A percentile compares a stretch with the other conserved stretches of the same genome.
Conservation (phyloP, 2,113 vertebrate species). For the Diadophis punctatus region DNA sequence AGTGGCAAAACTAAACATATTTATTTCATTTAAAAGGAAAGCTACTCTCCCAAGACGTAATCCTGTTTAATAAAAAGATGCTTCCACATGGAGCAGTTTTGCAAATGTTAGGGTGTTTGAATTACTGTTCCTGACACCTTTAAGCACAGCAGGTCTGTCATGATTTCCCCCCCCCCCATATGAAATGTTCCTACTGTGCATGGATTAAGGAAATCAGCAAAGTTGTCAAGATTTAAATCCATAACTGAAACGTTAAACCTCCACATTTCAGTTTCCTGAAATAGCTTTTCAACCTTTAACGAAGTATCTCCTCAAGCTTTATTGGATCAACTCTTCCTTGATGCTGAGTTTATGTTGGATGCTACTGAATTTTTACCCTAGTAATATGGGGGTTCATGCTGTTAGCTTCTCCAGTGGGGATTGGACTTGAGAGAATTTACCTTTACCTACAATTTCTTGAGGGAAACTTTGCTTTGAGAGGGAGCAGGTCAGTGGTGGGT, state of each 20-base stretch:
- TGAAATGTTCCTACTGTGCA: not conserved
- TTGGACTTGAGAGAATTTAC: not conserved
- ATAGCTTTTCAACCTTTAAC: not conserved
- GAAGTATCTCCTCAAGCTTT: not conserved
- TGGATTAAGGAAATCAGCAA: not conserved
- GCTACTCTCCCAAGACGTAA: not conserved
- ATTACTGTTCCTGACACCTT: not conserved
- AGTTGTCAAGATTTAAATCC: not conserved
- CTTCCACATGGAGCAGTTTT: not conserved
- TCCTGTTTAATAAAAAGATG: slow-evolving; percentile 5
- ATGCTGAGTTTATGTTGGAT: not conserved
- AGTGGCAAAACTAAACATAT: slow-evolving; percentile 1
- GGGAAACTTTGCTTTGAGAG: not conserved
- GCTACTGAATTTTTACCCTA: not conserved
- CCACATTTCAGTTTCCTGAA: not conserved
- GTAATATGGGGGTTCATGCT: not conserved
- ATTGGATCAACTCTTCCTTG: not conserved
- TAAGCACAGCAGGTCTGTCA: not conserved
- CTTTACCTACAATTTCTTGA: not conserved
- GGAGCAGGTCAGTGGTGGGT: no score
- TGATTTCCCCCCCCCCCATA: not conserved
- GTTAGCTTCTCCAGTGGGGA: not conserved
- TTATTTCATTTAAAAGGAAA: not conserved
- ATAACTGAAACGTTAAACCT: not conserved
- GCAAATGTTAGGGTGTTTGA: not conserved